Conservation (phyloP, 1,140 invertebrate species). For the Conus ventricosus region DNA sequence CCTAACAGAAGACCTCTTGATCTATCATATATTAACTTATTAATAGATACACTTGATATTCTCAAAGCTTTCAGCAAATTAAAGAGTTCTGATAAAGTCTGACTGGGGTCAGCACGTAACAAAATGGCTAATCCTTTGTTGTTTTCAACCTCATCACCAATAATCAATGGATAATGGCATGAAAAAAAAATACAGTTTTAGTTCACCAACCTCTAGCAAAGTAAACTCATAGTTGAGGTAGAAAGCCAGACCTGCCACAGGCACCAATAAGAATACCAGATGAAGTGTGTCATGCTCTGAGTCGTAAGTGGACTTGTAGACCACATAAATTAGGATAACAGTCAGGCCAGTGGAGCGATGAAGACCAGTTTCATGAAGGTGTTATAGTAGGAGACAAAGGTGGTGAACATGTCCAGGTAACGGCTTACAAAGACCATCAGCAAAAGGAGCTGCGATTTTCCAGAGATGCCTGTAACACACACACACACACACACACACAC, state of each 20-base stretch:
- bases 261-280: slow-evolving; percentile 95
- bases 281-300: slow-evolving; percentile 98
- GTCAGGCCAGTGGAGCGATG: slow-evolving; percentile 91
- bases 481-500: too few species aligned
- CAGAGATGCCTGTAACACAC: slow-evolving; percentile 91
- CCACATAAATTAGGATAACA: slow-evolving; percentile 96
- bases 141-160: too few species aligned
- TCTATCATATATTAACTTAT: too few species aligned
- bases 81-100: too few species aligned
- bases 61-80: too few species aligned
- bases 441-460: slow-evolving; percentile 98
- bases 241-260: slow-evolving; percentile 89
- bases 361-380: slow-evolving; percentile 98
- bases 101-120: too few species aligned
- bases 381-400: slow-evolving; percentile 97
- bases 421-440: slow-evolving; percentile 94
- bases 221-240: slow-evolving; percentile 97
- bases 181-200: too few species aligned
- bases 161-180: too few species aligned
- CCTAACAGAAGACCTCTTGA: too few species aligned
- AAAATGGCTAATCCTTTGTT: too few species aligned
- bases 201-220: slow-evolving; percentile 86
- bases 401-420: slow-evolving; percentile 97
- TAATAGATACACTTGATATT: too few species aligned
- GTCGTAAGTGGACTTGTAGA: slow-evolving; percentile 96